Base-by-base conservation (phyloP, 2,797 vertebrate species). In the Amniataba percoides region DNA sequence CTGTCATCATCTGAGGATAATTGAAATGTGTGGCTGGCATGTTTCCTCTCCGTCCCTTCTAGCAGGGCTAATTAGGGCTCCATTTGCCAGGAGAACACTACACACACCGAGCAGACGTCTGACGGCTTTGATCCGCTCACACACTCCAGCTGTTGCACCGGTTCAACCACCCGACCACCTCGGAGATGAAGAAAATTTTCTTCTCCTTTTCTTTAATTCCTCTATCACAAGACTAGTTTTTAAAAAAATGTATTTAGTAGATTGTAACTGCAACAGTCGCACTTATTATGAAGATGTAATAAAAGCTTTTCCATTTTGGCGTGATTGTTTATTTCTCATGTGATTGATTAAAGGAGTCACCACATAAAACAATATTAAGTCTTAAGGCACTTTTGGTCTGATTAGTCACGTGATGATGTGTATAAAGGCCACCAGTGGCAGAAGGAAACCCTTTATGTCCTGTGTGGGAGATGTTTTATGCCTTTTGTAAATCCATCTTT, bases 61-160 rank as follows among this genome's bases (percentile, higher is more conserved):
- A 87, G 89, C 90, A 74, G 85, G 82, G 89, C 93, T 94, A 93
- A 94, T 93, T 94, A 94, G 87, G 71, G 82, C 86, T 87, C 69
- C 71, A 77, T 52, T 52, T 85, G 90, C 90, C 91, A 91, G 67
- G 90, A 93, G 90, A 94, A 86, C 83, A 83, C 60, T 77, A 78
- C 85, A 75, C 87, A 85, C 83, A 83, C 80, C 60, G 76, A 81
- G 84, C 80, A 81, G 84, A 90, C 89, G 78, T 87, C 86, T 81
- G 87, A 91, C 87, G 85, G 86, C 94, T 94, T 94, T 94, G 93
- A 94, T 94, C 94, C 90, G 71, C 67, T 51, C 71, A 52, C 86
- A 63, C 70, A 56, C 69, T 55, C 89, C 93, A 94, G 93, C 92
- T 94, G 93, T 90, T 93, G 84, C 86, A 88, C 85, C 74, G 77